Conservation (phyloP, 2,113 vertebrate genomes). For the Pseudorhombus dupliciocellatus region DNA sequence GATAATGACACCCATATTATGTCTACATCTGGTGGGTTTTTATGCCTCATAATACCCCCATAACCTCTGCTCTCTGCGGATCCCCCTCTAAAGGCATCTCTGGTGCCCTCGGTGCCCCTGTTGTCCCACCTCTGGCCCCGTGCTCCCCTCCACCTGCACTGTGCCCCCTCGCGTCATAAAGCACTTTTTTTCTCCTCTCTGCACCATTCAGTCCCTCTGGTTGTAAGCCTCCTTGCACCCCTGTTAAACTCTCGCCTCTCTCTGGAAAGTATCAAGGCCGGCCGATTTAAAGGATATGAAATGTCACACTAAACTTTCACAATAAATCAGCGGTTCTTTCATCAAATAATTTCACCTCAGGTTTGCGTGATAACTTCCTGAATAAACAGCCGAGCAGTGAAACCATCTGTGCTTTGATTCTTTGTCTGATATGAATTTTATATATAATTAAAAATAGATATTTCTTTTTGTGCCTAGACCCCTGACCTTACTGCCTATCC, state of each 20-base stretch:
- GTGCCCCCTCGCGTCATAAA: conserved; percentile 62
- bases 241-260: conserved; percentile 54
- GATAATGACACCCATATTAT: conserved; percentile 86
- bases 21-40: conserved; percentile 71
- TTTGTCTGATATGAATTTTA: not conserved
- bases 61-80: conserved; percentile 62
- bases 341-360: conserved; percentile 34
- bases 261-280: conserved; percentile 65
- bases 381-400: conserved; percentile 22
- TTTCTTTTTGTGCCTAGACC: conserved; percentile 77
- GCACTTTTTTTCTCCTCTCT: conserved; percentile 21
- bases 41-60: conserved; percentile 69
- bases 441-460: not conserved
- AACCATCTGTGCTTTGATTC: not conserved
- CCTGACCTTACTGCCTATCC: conserved; percentile 86
- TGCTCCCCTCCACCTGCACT: conserved; percentile 55
- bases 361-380: conserved; percentile 31
- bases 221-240: conserved; percentile 46
- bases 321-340: conserved; percentile 58
- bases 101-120: conserved; percentile 53
- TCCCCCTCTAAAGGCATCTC: conserved; percentile 52
- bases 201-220: conserved; percentile 32
- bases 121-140: conserved; percentile 60
- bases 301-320: conserved; percentile 53
- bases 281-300: conserved; percentile 58